A percentile compares a stretch with the other conserved stretches of the same genome.
Conservation (phyloP, 2,113 vertebrate genomes). For the Peromyscus polionotus region DNA sequence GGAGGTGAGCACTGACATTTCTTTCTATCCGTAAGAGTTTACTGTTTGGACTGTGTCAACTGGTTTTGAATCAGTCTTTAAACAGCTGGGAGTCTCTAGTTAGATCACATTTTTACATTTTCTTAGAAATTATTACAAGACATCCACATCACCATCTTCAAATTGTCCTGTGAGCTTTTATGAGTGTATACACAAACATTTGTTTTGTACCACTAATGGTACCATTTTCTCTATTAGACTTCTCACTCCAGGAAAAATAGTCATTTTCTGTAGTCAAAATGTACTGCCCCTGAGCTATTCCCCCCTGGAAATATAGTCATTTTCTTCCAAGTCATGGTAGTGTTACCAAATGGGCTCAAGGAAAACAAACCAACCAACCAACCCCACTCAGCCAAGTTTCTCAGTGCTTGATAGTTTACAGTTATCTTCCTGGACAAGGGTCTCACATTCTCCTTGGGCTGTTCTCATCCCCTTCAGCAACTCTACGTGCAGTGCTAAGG, state of each 20-base stretch:
- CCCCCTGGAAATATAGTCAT: not conserved
- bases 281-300: not conserved
- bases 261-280: not conserved
- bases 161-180: not conserved
- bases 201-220: slow-evolving; percentile 11
- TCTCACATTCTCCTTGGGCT: not conserved
- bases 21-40: not conserved
- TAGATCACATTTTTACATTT: slow-evolving; percentile 27
- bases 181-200: slow-evolving; percentile 9
- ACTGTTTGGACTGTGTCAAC: not conserved
- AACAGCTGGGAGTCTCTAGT: not conserved
- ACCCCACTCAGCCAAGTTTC: not conserved
- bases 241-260: slow-evolving; percentile 25
- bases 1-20: not conserved
- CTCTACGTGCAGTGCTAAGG: not conserved
- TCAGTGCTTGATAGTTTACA: not conserved
- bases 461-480: not conserved
- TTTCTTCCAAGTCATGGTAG: not conserved
- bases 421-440: not conserved
- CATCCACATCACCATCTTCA: not conserved
- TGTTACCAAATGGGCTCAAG: not conserved
- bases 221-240: slow-evolving; percentile 10
- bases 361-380: not conserved
- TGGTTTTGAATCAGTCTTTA: not conserved
- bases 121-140: slow-evolving; percentile 32